Percentiles rank a stretch among this genome's conserved stretches.
These are phyloP conservation scores for Melieria omissa DNA, from an alignment of 2,888 invertebrate species.

Conservation along the genomic window DNA sequence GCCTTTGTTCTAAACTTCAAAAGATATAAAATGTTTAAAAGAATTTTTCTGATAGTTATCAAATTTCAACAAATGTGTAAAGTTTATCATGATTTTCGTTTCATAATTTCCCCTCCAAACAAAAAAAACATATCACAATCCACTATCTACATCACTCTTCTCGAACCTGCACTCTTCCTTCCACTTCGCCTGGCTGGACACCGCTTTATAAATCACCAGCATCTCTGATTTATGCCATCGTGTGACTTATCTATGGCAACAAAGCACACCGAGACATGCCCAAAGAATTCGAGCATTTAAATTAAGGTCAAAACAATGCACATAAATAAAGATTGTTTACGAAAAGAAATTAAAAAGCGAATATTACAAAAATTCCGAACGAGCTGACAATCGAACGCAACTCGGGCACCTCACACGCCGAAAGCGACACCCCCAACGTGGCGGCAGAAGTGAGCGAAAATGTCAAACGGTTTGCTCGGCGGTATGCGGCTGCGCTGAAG, in stretches of 20 bases:
- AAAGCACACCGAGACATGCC: neutral
- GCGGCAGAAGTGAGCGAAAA: neutral
- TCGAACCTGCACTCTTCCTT: too few relatives aligned
- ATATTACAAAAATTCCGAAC: slow-evolving; percentile 17
- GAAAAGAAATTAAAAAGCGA: slow-evolving; percentile 17
- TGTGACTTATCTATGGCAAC: neutral
- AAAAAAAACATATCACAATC: too few relatives aligned
- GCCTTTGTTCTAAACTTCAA: too few relatives aligned
- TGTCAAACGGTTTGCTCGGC: slow-evolving; percentile 21
- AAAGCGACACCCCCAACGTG: too few relatives aligned
- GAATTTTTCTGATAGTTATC: too few relatives aligned
- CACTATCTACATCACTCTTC: too few relatives aligned
- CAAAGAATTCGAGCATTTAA: neutral
- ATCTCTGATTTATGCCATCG: neutral
- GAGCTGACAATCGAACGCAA: slow-evolving; percentile 16
- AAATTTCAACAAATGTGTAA: too few relatives aligned
- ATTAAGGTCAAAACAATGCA: slow-evolving; percentile 33
- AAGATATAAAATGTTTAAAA: too few relatives aligned
- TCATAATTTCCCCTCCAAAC: too few relatives aligned
- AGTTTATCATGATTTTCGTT: too few relatives aligned
- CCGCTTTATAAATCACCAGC: too few relatives aligned
- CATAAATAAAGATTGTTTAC: slow-evolving; percentile 34
- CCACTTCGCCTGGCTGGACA: too few relatives aligned
- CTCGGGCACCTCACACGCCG: neutral
- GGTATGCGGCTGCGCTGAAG: neutral